These are phyloP conservation scores for Epinephelus awoara DNA, from an alignment of 2,797 vertebrate genomes.

Conservation along the genomic window DNA sequence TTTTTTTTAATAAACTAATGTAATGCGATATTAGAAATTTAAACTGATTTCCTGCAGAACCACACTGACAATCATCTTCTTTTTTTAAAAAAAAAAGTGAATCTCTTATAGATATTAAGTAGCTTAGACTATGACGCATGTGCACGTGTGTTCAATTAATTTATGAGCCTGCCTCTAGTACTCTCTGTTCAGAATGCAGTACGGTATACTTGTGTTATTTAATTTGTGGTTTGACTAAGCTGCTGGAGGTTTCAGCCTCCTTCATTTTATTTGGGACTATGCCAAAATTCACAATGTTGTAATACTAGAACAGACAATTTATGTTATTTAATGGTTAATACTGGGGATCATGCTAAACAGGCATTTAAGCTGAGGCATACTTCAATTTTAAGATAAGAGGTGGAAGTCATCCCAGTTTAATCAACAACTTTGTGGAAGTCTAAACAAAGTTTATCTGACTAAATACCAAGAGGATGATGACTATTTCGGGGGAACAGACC, in stretches of 20 bases:
- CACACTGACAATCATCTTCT: not conserved
- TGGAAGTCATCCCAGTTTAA: not conserved
- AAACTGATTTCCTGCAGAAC: no score
- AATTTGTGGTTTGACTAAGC: not conserved
- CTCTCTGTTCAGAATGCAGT: not conserved
- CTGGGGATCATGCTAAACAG: not conserved
- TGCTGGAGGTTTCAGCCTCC: not conserved
- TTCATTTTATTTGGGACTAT: not conserved
- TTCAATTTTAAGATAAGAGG: not conserved
- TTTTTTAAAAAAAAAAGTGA: not conserved
- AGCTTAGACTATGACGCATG: not conserved
- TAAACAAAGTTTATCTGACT: slow-evolving; percentile 3
- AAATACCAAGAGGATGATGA: not conserved
- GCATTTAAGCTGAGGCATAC: not conserved
- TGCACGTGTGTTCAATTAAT: not conserved
- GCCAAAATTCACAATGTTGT: slow-evolving; percentile 1
- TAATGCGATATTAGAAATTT: no score
- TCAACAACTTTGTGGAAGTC: not conserved
- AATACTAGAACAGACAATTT: not conserved
- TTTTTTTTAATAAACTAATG: no score
- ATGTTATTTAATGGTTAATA: not conserved
- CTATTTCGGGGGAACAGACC: slow-evolving; percentile 78
- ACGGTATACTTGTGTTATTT: not conserved
- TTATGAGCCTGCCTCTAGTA: not conserved
- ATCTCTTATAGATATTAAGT: not conserved